These are phyloP conservation scores for Campaea margaritaria DNA, from an alignment of 2,888 invertebrate species.

Conservation along the genomic window DNA sequence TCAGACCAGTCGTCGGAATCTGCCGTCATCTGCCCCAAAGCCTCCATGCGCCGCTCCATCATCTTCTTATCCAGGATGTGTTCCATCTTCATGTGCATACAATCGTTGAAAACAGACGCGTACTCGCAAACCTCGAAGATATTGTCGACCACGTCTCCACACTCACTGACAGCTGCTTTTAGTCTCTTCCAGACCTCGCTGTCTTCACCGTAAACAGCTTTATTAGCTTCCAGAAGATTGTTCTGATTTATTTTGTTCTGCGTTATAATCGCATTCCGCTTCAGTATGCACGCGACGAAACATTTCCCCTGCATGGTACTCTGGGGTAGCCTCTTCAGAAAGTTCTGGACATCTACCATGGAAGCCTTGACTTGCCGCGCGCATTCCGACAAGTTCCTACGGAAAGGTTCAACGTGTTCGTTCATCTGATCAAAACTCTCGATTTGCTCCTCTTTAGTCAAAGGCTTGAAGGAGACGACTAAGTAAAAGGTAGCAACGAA, in stretches of 20 bases:
- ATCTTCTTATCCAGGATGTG: conserved; percentile 74
- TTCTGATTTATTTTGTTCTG: conserved; percentile 66
- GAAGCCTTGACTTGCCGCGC: conserved; percentile 74
- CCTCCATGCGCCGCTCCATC: conserved; percentile 77
- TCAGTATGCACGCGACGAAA: conserved; percentile 77
- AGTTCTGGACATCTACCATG: conserved; percentile 69
- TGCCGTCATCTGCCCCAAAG: conserved; percentile 69
- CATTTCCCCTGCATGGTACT: conserved; percentile 71
- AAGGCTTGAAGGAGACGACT: conserved; percentile 63
- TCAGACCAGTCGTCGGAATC: conserved; percentile 71
- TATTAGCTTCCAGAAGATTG: conserved; percentile 67
- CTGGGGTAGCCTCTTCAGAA: conserved; percentile 73
- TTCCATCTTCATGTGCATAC: conserved; percentile 81
- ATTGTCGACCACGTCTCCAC: conserved; percentile 57
- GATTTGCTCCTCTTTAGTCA: conserved; percentile 72
- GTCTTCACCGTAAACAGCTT: conserved; percentile 70
- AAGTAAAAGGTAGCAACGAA: conserved; percentile 54
- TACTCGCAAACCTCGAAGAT: conserved; percentile 79
- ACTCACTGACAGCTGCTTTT: conserved; percentile 64
- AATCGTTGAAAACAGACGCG: conserved; percentile 77
- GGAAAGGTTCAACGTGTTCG: conserved; percentile 71
- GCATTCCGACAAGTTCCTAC: conserved; percentile 74
- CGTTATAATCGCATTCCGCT: conserved; percentile 68
- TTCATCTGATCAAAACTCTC: conserved; percentile 62
- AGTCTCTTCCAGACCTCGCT: conserved; percentile 69